Conservation (phyloP, 1,140 invertebrate species). For the Leptonema lineaticorne region DNA sequence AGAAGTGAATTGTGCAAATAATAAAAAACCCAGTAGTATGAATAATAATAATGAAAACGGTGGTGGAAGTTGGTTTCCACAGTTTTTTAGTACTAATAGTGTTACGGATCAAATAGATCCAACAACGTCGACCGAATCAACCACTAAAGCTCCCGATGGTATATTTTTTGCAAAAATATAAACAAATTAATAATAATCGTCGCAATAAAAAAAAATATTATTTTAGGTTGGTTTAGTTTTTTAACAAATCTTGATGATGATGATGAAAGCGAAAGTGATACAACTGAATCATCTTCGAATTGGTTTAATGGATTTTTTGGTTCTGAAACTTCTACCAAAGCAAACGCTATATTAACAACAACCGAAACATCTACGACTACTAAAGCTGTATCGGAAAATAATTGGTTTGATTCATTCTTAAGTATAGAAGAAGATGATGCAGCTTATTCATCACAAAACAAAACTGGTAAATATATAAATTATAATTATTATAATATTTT, state of each 20-base stretch:
- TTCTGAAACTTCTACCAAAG: constrained; percentile 42
- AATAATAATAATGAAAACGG: constrained; percentile 25
- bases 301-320: constrained; percentile 36
- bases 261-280: constrained; percentile 4
- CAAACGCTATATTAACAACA: constrained; percentile 43
- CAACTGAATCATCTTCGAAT: constrained; percentile 16
- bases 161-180: neutral
- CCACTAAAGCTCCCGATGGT: constrained; percentile 28
- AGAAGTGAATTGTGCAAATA: neutral
- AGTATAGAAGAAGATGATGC: constrained; percentile 49
- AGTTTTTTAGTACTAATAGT: constrained; percentile 1
- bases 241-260: constrained; percentile 13
- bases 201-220: neutral
- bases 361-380: constrained; percentile 37
- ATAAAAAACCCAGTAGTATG: neutral
- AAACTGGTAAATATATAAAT: constrained; percentile 15
- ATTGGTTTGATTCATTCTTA: constrained; percentile 51
- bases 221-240: constrained; percentile 30
- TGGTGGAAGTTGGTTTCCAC: constrained; percentile 25
- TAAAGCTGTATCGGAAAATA: constrained; percentile 42
- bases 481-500: too few species aligned
- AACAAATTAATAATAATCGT: neutral
- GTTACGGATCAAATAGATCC: neutral
- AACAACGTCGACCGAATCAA: neutral
- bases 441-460: constrained; percentile 38